Evolutionary conservation across 2,113 vertebrate genomes (phyloP), one percentile per base, ranked within the genome.

Genomic region (Thomomys bottae): DNA sequence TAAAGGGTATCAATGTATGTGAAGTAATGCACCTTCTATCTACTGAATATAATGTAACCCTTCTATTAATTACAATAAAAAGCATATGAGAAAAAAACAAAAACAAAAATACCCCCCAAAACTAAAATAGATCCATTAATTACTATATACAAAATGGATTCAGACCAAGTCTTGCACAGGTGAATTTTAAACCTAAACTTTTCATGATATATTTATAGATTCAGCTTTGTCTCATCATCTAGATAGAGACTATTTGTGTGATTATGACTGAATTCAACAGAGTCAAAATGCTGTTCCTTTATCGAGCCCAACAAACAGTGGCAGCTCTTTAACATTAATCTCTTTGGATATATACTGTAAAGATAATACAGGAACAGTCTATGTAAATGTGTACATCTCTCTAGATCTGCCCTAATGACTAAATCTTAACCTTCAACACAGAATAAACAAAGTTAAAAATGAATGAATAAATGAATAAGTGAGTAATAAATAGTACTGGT

Each of bases 241-340:
- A 73, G 0, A 87, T 30, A 88, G n/a, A 76, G 14, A 36, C 45
- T 49, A 30, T 71, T 32, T 81, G n/a, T 45, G 12, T 67, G 23
- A 15, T 68, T 70, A 87, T 28, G 20, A 81, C 61, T 75, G 57
- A 92, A 77, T 75, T 45, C 66, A 66, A 83, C 36, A 63, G 38
- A 84, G 23, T 91, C 18, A 85, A 93, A 96, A 78, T 30, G 49
- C 8, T 72, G 54, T 82, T 84, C 77, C 81, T 17, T 78, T 57
- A 8, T 34, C 42, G 40, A 78, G 18, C 68, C 45, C 36, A 88
- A 81, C n/a, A 78, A 92, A 68, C 8, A 36, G 30, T 15, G 10
- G 54, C 40, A 54, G 23, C 45, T 54, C 30, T 91, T 76, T 26
- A 28, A 28, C 28, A 71, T 36, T 23, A 85, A 93, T 64, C 66